Percentiles rank a stretch among this genome's conserved stretches.
phyloP scores from a whole-genome alignment of 2,888 invertebrate species.

The Oligia latruncula region DNA sequence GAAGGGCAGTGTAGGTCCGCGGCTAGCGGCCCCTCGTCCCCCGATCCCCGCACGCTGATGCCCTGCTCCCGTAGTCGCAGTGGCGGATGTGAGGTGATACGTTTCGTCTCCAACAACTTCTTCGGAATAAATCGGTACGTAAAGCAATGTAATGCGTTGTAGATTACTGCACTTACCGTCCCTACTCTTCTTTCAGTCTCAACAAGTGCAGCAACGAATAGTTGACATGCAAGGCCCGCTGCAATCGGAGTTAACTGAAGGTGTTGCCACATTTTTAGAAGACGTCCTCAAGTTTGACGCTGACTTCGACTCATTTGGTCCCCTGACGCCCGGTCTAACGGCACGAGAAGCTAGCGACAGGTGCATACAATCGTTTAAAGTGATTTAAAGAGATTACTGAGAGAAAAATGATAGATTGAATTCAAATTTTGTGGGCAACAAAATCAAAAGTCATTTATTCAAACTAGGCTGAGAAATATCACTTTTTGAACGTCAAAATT shows the following conservation, averaged over 20 bases:
- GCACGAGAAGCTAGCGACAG: slow-evolving; percentile 97
- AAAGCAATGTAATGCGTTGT: not conserved
- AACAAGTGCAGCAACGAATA: slow-evolving; percentile 92
- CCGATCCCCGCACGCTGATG: too few species aligned
- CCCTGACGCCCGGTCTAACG: slow-evolving; percentile 95
- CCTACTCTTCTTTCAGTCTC: slow-evolving; percentile 82
- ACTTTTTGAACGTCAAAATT: not conserved
- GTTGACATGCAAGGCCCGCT: slow-evolving; percentile 94
- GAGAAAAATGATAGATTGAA: not conserved
- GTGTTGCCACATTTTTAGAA: slow-evolving; percentile 91
- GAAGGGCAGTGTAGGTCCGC: too few species aligned
- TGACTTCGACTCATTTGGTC: slow-evolving; percentile 94
- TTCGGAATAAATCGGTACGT: not conserved
- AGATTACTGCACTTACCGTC: not conserved
- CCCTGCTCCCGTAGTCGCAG: too few species aligned
- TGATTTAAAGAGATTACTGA: not conserved
- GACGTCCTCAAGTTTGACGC: slow-evolving; percentile 93
- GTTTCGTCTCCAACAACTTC: too few species aligned
- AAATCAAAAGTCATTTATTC: not conserved
- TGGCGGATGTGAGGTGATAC: too few species aligned
- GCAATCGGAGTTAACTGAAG: slow-evolving; percentile 92
- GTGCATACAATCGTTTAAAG: slow-evolving; percentile 70
- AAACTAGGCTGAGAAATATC: not conserved
- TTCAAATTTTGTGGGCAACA: not conserved
- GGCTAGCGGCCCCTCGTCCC: too few species aligned